Base-by-base conservation (phyloP, 2,797 vertebrate species). In the Danio albolineatus region DNA sequence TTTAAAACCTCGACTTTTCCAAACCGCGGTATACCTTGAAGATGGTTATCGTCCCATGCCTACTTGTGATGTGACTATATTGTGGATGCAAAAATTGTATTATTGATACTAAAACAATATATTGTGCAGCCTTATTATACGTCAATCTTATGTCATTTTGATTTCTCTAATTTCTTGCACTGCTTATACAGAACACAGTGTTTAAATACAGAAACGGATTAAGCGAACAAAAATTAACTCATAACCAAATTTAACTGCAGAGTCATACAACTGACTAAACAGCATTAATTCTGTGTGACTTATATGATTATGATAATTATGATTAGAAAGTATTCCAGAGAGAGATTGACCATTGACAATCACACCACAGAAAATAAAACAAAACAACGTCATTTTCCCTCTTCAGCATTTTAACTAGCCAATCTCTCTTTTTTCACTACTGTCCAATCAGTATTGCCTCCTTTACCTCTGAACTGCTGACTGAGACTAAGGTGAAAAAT, bases 401-500 rank as follows among this genome's bases (percentile, higher is more conserved):
- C 6, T 19, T 54, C 38, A 51, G 48, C 19, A 76, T 56, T 19
- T 43, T 62, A 19, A 44, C 6, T 13, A 14, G 46, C 4, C 54
- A 48, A 7, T 73, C 13, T 76, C 54, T 9, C 14, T 72, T 7
- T 43, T 17, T 72, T 19, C 41, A 53, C 44, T 8, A 7, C 70
- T 19, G 10, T 56, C 28, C 44, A 49, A 8, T 48, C 7, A 16
- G n/a, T 44, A 17, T 17, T 54, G 16, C 17, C 17, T 41, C 46
- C 7, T n/a, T 51, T 79, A 82, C 75, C 70, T 82, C 62, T 61
- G 43, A 78, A 72, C 62, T 73, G 82, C 77, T 73, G 59, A 81
- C 60, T 82, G 51, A 36, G 16, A 76, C 59, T 49, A 36, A 92
- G 89, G 82, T 89, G 83, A 39, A 53, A 83, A 89, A 90, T 92